Percentiles rank a stretch among this genome's conserved stretches.
phyloP scores from a whole-genome alignment of 2,113 vertebrate genomes.

The Sclerurus mexicanus region DNA sequence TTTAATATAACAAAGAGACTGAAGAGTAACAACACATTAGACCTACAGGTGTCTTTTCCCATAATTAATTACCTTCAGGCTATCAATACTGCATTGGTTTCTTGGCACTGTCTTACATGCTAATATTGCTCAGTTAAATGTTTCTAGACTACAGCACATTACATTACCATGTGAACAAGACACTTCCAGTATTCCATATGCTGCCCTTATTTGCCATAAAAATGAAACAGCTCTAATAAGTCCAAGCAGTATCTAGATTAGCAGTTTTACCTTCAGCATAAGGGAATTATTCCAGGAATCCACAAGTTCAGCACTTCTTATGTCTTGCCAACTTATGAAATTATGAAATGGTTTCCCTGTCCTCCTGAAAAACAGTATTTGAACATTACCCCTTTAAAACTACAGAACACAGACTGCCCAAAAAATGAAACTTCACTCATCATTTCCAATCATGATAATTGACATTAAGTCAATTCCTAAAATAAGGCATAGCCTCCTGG shows the following conservation, averaged over 20 bases:
- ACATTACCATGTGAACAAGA: background rate
- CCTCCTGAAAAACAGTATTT: slow-evolving; percentile 75
- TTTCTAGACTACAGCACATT: background rate
- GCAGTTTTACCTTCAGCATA: slow-evolving; percentile 83
- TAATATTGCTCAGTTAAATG: background rate
- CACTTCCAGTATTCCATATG: background rate
- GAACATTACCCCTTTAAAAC: background rate
- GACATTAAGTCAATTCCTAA: background rate
- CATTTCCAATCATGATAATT: background rate
- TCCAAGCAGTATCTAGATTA: background rate
- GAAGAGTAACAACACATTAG: background rate
- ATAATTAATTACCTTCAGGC: background rate
- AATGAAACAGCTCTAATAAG: background rate
- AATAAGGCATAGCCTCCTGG: background rate
- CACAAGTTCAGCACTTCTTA: slow-evolving; percentile 85
- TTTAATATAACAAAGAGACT: background rate
- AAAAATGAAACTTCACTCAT: background rate
- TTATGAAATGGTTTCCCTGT: slow-evolving; percentile 94
- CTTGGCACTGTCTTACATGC: background rate
- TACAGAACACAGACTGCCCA: background rate
- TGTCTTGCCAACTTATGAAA: slow-evolving; percentile 97
- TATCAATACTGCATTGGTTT: background rate
- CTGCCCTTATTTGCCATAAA: background rate
- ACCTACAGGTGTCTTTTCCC: background rate
- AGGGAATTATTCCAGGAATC: slow-evolving; percentile 90